Base-by-base conservation (phyloP, 2,113 vertebrate genomes). In the Nanger granti region DNA sequence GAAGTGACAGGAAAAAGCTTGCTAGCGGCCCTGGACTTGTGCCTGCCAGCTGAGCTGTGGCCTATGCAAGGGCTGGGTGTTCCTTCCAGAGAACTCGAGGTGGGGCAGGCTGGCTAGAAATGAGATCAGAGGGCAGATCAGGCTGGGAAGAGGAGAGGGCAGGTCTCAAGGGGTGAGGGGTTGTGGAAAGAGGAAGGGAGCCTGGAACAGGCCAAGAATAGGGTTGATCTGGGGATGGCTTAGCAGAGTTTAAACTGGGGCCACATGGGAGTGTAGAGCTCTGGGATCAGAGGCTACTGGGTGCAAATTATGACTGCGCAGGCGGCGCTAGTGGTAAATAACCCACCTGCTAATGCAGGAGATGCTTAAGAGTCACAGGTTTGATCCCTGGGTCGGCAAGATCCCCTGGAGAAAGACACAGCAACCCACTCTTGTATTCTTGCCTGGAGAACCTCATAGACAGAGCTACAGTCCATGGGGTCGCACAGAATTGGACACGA, bases 51-150 rank as follows among this genome's bases (percentile, higher is more conserved):
- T 60, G 80, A 49, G 41, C 47, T 22, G 69, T 94, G 89, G 85
- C 76, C 83, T 92, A n/a, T 8, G 37, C 41, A 34, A 86, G 69
- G 62, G 47, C 24, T 52, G 37, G n/a, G 47, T 2, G 34, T 93
- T 66, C 17, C 93, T 97, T 94, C 92, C 96, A 95, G 26, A 52
- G 96, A 97, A 97, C 47, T 69, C 13, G 6, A 93, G 97, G 97
- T 97, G 98, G 92, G 73, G 97, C 97, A 91, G 92, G 62, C 82
- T 76, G 62, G 91, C 31, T 28, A 83, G 84, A 88, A 97, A 76
- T 96, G 95, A 97, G 95, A 86, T 91, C 76, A 96, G 79, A 96
- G 92, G 86, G 29, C 55, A 95, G 76, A 24, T 87, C 22, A 52
- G 92, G 54, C 28, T 2, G 10, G 66, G 84, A 54, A 73, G 79